phyloP scores from a whole-genome alignment of 2,797 vertebrate species.

The Smutsia gigantea region DNA sequence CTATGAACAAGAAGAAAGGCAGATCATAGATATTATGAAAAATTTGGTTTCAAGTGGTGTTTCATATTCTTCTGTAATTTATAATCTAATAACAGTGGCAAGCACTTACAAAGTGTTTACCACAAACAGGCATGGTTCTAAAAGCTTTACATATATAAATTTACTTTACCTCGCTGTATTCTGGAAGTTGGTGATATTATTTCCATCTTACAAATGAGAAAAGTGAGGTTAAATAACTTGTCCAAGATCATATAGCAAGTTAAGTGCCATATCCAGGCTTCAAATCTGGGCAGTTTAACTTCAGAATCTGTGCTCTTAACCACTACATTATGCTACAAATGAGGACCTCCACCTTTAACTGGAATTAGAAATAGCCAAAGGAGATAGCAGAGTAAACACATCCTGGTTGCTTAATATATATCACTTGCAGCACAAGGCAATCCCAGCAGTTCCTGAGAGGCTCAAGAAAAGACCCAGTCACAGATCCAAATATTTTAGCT shows the following conservation, averaged over 20 bases:
- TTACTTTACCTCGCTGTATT: not conserved
- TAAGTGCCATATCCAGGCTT: not conserved
- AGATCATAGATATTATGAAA: not conserved
- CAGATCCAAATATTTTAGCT: conserved; percentile 84
- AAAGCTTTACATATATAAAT: not conserved
- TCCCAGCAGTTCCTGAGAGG: conserved; percentile 78
- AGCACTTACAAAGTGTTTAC: not conserved
- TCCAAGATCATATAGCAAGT: not conserved
- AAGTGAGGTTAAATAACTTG: not conserved
- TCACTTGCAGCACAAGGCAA: conserved; percentile 45
- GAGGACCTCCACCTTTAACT: not conserved
- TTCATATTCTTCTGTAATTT: not conserved
- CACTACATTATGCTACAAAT: not conserved
- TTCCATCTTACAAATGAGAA: conserved; percentile 43
- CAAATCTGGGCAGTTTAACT: not conserved
- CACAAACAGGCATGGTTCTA: not conserved
- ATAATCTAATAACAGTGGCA: not conserved
- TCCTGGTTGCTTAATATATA: not conserved
- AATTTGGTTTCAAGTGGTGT: not conserved
- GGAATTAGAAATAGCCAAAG: not conserved
- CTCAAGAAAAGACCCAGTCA: conserved; percentile 80
- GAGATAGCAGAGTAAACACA: not conserved
- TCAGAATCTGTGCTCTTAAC: not conserved
- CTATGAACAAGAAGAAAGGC: not conserved
- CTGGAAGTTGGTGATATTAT: not conserved